A percentile compares a stretch with the other conserved stretches of the same genome.
phyloP scores from a whole-genome alignment of 2,888 invertebrate species.

The Aromia moschata region DNA sequence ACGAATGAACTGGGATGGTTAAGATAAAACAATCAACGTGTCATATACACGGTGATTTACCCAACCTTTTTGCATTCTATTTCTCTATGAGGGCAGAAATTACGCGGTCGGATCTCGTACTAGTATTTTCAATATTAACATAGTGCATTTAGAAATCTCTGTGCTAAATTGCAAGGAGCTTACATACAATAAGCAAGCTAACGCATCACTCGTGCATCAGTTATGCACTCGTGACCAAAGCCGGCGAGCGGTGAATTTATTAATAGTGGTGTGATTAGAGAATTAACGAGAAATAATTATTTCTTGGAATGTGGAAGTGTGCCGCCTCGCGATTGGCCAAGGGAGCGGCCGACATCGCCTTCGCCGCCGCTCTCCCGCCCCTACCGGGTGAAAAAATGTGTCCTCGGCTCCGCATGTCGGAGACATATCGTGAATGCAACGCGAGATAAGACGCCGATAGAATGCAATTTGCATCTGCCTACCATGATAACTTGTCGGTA shows the following conservation, averaged over 20 bases:
- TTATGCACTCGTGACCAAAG: conserved; percentile 32
- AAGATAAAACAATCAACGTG: too few species aligned
- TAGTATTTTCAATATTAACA: too few species aligned
- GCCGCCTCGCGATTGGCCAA: conserved; percentile 31
- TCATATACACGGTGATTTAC: too few species aligned
- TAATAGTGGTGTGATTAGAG: conserved; percentile 32
- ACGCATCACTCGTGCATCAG: conserved; percentile 34
- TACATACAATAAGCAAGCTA: conserved; percentile 25
- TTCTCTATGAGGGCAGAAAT: too few species aligned
- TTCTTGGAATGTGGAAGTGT: conserved; percentile 34
- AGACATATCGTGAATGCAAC: conserved; percentile 14
- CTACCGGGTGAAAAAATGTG: conserved; percentile 36
- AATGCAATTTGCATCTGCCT: conserved; percentile 19
- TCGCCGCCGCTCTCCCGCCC: conserved; percentile 27
- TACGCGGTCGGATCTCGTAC: too few species aligned
- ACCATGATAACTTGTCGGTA: conserved; percentile 7
- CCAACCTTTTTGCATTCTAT: too few species aligned
- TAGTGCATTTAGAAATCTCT: too few species aligned
- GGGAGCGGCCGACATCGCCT: conserved; percentile 23
- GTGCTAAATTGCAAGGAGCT: background rate
- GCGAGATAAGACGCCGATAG: conserved; percentile 30
- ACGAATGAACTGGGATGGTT: too few species aligned
- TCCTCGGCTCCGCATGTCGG: conserved; percentile 31
- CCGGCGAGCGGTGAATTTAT: conserved; percentile 39
- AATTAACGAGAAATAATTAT: conserved; percentile 32